Base-by-base conservation (phyloP, 2,113 vertebrate genomes). In the Labeo rohita region DNA sequence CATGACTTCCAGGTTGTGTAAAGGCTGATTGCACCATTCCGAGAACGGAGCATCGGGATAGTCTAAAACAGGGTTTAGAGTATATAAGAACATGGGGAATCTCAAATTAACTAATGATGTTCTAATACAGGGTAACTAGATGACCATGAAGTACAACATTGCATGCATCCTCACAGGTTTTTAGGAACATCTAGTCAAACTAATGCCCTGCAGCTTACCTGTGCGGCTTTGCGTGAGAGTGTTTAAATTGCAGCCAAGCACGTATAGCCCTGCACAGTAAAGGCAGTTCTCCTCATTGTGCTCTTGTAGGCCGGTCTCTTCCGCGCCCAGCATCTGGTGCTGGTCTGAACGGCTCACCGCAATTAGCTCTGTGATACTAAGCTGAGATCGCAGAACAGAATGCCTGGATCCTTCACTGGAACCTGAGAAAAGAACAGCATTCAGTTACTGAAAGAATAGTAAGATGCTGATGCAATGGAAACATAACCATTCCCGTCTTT, bases 351-450 rank as follows among this genome's bases (percentile, higher is more conserved):
- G 96, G 88, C 96, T 95, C 16, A 93, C 96, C n/a, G 95, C 96
- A 90, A 99, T 98, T 90, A 99, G 96, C 94, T 99, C 98, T 0
- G 98, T 97, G 87, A 99, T 98, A 85, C 98, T 99, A 91, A 99
- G 97, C 93, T 99, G 98, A 59, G 97, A 97, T 82, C 97, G 96
- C 2, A 99, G 95, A 81, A 96, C 94, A 86, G 96, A 95, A 54
- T 95, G 96, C 91, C 94, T 96, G 13, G 95, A 93, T 88, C 92
- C 86, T 68, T 95, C 93, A 86, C 89, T 78, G 83, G 96, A 77
- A 92, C 93, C 95, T 90, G 88, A 90, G 3, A 89, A 91, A 39
- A 93, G 3, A 70, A 54, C 21, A 47, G 28, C 28, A 1, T 89
- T 49, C 90, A 92, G 92, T n/a, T 10, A 50, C 34, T 68, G 36